phyloP scores from a whole-genome alignment of 2,888 invertebrate species.

The Philhelius pedissequus region DNA sequence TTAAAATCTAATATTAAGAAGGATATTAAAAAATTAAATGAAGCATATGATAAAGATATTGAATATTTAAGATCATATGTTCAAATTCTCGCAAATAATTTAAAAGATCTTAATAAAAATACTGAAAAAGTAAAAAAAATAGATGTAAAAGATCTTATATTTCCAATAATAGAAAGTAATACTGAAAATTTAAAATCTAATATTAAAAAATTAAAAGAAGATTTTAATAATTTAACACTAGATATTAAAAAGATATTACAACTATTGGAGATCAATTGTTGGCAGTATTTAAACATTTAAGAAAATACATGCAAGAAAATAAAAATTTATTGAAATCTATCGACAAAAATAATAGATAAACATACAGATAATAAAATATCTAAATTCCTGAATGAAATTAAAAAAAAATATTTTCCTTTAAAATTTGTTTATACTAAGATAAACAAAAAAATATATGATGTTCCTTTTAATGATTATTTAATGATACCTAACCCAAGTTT shows the following conservation, averaged over 20 bases:
- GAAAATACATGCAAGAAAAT: neutral
- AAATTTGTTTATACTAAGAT: neutral
- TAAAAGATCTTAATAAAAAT: too few species aligned
- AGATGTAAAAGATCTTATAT: too few species aligned
- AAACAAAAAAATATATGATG: too few species aligned
- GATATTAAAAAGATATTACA: too few species aligned
- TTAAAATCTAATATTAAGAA: neutral
- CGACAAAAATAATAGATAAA: neutral
- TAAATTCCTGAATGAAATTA: neutral
- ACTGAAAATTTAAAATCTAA: neutral
- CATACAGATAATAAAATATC: neutral
- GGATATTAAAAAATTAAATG: neutral
- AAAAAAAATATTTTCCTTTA: neutral
- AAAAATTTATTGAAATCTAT: neutral
- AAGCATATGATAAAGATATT: too few species aligned
- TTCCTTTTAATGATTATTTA: neutral
- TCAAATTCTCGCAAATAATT: neutral
- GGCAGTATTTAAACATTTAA: neutral
- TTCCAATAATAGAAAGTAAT: neutral
- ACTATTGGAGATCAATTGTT: too few species aligned
- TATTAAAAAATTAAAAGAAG: neutral
- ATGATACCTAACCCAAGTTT: neutral
- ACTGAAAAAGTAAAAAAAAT: too few species aligned
- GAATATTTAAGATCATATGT: neutral
- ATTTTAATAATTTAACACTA: too few species aligned